These are phyloP conservation scores for Pipistrellus pipistrellus DNA, from an alignment of 2,797 vertebrate species.

Conservation along the genomic window DNA sequence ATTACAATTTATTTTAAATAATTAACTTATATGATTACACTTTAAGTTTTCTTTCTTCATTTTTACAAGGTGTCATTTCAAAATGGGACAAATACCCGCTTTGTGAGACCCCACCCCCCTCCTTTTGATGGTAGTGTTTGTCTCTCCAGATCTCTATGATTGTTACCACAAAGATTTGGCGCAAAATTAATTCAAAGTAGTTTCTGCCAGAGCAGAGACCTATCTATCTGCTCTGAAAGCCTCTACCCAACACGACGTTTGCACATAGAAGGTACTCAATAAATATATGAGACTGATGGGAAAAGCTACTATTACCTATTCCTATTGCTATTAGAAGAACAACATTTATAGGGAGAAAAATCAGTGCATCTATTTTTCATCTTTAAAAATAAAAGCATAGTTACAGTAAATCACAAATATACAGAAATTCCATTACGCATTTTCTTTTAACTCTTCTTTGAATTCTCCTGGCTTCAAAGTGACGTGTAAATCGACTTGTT, in stretches of 20 bases:
- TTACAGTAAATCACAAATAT: conserved; percentile 70
- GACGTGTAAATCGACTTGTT: conserved; percentile 82
- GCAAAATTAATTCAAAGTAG: conserved; percentile 4
- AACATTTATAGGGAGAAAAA: conserved; percentile 41
- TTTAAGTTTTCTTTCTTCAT: conserved; percentile 24
- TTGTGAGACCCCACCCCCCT: not conserved
- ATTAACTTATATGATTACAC: not conserved
- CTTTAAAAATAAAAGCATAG: conserved; percentile 71
- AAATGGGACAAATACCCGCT: not conserved
- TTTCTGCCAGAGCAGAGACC: conserved; percentile 14
- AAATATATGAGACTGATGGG: not conserved
- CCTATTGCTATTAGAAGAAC: not conserved
- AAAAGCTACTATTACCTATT: not conserved
- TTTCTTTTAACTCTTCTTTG: conserved; percentile 73
- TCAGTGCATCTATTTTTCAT: not conserved
- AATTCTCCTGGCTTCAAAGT: conserved; percentile 42
- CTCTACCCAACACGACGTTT: not conserved
- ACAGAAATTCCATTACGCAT: conserved; percentile 72
- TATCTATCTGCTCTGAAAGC: not conserved
- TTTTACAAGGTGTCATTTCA: conserved; percentile 33
- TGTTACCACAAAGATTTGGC: not conserved
- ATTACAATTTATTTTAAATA: conserved; percentile 26
- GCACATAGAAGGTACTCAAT: not conserved
- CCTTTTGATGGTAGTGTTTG: not conserved
- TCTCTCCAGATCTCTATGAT: not conserved